Conservation (phyloP, 2,888 invertebrate species). For the Brachypalpus laphriformis region DNA sequence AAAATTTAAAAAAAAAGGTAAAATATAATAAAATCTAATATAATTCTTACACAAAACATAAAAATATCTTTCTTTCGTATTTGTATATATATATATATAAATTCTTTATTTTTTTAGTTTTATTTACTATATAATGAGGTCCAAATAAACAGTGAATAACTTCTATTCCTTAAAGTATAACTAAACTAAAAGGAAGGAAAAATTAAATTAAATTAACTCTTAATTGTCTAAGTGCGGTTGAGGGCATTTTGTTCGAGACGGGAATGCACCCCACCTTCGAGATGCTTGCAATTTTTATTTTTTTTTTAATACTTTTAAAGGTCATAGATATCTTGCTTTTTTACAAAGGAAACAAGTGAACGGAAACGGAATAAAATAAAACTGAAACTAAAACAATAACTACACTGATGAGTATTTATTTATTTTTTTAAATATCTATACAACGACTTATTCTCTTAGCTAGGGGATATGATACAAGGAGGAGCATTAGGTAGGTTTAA, state of each 20-base stretch:
- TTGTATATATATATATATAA: constrained; percentile 49
- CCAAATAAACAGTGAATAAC: constrained; percentile 65
- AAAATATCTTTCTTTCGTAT: constrained; percentile 30
- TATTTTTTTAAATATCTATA: constrained; percentile 53
- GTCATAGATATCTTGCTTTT: constrained; percentile 50
- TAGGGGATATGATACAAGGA: constrained; percentile 69
- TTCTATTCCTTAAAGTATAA: constrained; percentile 48
- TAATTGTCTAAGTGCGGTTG: constrained; percentile 37
- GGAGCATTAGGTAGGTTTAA: neutral
- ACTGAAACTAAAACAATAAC: constrained; percentile 25
- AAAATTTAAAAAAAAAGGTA: constrained; percentile 21
- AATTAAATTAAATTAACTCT: constrained; percentile 27
- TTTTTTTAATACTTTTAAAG: constrained; percentile 55
- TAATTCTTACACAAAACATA: constrained; percentile 16
- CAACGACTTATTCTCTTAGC: constrained; percentile 65
- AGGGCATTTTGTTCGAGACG: neutral
- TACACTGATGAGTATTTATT: constrained; percentile 66
- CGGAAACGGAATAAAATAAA: constrained; percentile 20
- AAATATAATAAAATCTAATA: constrained; percentile 36
- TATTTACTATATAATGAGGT: constrained; percentile 72
- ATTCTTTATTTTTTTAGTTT: constrained; percentile 51
- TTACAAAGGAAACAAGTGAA: constrained; percentile 32
- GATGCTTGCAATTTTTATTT: neutral
- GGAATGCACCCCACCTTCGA: neutral
- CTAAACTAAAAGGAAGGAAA: neutral